Conservation (phyloP, 2,113 vertebrate genomes). For the Emydura subglobosa region DNA sequence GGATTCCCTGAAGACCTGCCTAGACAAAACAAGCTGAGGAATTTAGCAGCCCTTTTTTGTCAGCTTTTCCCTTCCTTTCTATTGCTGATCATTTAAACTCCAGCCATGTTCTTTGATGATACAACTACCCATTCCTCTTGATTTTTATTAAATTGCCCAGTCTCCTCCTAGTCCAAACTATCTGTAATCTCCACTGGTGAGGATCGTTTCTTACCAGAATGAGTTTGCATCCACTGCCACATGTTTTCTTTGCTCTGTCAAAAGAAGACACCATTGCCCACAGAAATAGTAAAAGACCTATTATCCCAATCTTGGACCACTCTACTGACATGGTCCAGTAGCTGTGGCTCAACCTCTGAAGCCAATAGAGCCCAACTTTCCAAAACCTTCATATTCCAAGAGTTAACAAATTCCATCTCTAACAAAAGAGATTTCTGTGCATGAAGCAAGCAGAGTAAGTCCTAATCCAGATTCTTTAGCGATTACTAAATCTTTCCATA, state of each 20-base stretch:
- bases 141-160: background rate
- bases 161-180: background rate
- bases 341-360: background rate
- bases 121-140: background rate
- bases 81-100: background rate
- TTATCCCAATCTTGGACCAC: slow-evolving; percentile 12
- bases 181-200: background rate
- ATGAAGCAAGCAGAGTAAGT: slow-evolving; percentile 13
- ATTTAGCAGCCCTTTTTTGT: background rate
- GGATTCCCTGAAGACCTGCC: background rate
- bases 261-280: slow-evolving; percentile 61
- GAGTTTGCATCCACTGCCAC: slow-evolving; percentile 57
- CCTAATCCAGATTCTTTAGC: background rate
- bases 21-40: background rate
- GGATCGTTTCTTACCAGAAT: slow-evolving; percentile 49
- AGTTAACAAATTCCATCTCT: slow-evolving; percentile 49
- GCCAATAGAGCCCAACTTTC: background rate
- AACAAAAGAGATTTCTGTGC: background rate
- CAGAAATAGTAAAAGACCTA: background rate
- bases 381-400: slow-evolving; percentile 24
- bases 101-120: background rate
- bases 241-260: slow-evolving; percentile 56
- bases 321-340: slow-evolving; percentile 16
- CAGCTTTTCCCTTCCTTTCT: background rate
- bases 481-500: background rate